phyloP scores from a whole-genome alignment of 2,797 vertebrate genomes.

The Diplodus puntazzo region DNA sequence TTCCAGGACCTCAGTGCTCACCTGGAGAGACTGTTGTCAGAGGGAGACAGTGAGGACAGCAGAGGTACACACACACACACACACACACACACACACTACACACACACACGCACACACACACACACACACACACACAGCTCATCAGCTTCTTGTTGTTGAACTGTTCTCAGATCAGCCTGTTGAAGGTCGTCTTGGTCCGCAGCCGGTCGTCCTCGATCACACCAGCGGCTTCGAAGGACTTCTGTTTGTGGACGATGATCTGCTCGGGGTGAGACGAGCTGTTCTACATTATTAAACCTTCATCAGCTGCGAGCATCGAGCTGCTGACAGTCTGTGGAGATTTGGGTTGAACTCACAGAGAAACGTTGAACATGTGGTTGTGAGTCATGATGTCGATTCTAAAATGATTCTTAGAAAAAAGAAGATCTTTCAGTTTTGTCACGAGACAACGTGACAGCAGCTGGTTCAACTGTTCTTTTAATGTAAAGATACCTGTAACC shows the following conservation, averaged over 20 bases:
- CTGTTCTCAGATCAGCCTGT: conserved; percentile 82
- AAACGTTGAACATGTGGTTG: too few species aligned
- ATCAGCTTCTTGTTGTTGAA: too few species aligned
- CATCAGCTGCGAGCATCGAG: too few species aligned
- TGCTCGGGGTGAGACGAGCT: conserved; percentile 90
- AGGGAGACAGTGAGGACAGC: conserved; percentile 86
- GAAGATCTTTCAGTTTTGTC: too few species aligned
- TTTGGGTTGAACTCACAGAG: too few species aligned
- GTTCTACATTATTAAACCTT: neutral
- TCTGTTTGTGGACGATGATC: conserved; percentile 96
- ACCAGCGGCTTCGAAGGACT: conserved; percentile 98
- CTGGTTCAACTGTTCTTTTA: too few species aligned
- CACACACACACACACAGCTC: too few species aligned
- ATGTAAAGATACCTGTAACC: too few species aligned
- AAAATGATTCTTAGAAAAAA: too few species aligned
- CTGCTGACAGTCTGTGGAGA: too few species aligned
- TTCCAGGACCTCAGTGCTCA: conserved; percentile 94
- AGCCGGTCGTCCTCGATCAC: conserved; percentile 95
- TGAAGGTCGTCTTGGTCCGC: conserved; percentile 93
- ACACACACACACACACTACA: neutral
- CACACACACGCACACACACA: neutral
- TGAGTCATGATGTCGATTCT: too few species aligned
- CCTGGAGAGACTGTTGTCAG: conserved; percentile 89
- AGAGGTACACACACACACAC: conserved; percentile 76
- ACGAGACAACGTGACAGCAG: too few species aligned